Evolutionary conservation across 2,888 invertebrate species (phyloP).

Genomic region (Pyrgus malvae): DNA sequence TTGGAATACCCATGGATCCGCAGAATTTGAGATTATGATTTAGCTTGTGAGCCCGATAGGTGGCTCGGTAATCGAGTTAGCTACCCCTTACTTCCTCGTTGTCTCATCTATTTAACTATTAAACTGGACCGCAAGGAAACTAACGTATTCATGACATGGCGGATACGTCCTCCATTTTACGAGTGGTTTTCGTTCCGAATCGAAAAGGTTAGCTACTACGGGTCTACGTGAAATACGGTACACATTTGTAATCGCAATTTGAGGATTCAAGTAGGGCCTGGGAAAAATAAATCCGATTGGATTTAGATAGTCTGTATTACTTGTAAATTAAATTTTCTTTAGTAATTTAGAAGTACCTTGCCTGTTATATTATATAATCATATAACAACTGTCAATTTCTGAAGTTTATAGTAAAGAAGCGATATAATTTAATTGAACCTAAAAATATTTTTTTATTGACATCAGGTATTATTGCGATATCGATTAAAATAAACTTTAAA

Average conservation of each 20-base stretch:
- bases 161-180: conserved; percentile 71
- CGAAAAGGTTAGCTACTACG: conserved; percentile 68
- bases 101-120: conserved; percentile 72
- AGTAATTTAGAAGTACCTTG: no score
- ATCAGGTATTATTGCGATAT: no score
- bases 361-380: no score
- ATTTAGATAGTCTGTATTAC: no score
- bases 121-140: conserved; percentile 58
- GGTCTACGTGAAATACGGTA: conserved; percentile 61
- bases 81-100: conserved; percentile 29
- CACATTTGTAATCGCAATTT: conserved; percentile 58
- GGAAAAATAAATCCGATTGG: no score
- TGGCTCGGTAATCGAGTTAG: conserved; percentile 3
- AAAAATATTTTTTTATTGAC: no score
- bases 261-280: conserved; percentile 47
- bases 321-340: no score
- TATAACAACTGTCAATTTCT: no score
- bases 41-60: neutral
- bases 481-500: no score
- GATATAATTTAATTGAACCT: no score
- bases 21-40: conserved; percentile 7
- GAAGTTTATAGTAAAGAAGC: no score
- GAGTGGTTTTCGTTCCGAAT: conserved; percentile 68
- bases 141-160: conserved; percentile 78
- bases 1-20: neutral